Evolutionary conservation across 2,888 invertebrate genomes (phyloP).

Genomic region (Gastrophysa polygoni): DNA sequence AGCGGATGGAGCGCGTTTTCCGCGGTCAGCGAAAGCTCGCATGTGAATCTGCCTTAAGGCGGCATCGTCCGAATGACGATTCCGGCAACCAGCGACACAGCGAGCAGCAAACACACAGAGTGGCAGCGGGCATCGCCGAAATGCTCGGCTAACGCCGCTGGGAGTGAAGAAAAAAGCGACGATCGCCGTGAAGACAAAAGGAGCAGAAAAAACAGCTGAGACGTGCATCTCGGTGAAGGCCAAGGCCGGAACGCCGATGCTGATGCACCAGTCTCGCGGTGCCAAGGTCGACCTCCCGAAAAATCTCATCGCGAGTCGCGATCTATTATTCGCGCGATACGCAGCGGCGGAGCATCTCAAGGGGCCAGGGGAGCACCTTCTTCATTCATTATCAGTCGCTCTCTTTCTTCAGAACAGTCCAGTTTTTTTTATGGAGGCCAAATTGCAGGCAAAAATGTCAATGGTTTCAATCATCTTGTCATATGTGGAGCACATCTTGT

Average conservation of each 20-base stretch:
- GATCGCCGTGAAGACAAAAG: conserved; percentile 13
- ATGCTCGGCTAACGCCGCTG: conserved; percentile 23
- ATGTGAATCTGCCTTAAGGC: no score
- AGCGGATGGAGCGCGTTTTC: no score
- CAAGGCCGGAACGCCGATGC: conserved; percentile 44
- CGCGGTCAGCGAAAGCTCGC: no score
- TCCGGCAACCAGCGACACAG: conserved; percentile 20
- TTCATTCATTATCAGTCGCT: no score
- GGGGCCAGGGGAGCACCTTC: no score
- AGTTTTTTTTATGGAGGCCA: no score
- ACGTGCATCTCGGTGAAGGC: conserved; percentile 54
- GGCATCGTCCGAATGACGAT: no score
- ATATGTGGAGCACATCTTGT: no score
- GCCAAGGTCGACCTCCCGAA: conserved; percentile 47
- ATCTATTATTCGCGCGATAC: conserved; percentile 16
- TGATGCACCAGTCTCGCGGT: conserved; percentile 46
- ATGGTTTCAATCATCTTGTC: no score
- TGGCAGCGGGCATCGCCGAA: conserved; percentile 22
- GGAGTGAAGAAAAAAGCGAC: conserved; percentile 20
- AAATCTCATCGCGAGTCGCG: conserved; percentile 39
- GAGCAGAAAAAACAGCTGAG: conserved; percentile 33
- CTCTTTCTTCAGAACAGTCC: no score
- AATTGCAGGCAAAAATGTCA: no score
- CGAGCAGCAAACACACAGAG: conserved; percentile 31
- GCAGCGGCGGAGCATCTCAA: neutral